Base-by-base conservation (phyloP, 1,140 invertebrate genomes). In the Heliconius hewitsoni region DNA sequence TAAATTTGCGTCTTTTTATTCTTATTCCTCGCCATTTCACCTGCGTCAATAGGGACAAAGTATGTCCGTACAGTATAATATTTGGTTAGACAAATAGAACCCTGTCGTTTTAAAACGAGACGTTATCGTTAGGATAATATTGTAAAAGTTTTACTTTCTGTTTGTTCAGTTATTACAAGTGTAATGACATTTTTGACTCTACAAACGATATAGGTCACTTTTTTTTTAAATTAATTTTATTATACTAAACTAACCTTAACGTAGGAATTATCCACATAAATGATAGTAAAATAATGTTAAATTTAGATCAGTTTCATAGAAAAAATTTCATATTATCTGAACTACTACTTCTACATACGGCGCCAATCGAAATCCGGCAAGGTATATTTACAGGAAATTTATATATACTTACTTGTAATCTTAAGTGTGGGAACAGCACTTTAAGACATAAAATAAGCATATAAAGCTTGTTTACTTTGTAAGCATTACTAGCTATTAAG, bases 41-140 rank as follows among this genome's bases (percentile, higher is more conserved):
- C 84, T 85, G 86, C 77, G 71, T 79, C 85, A 87, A 87, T 55
- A 77, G 18, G 27, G 76, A 72, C 70, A 77, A 55, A 46, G 11
- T 46, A 46, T 55, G 50, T 71, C 50, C 50, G 70, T 50, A 30
- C 42, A 18, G 34, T 52, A 50, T 52, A 55, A 52, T 55, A 23
- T 72, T 72, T 77, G 66, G 76, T 77, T 71, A 55, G 27, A 55
- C 76, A 77, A 77, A 77, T 77, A 77, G 52, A 60, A 75, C 74
- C 55, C 60, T 75, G 74, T 75, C 74, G 37, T 42, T 42, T 39
- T 66, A 23, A 42, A 13, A 34, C 18, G 52, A 60, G 55, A 74
- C 73, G 50, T 30, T 74, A 74, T 74, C 52, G 42, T 37, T 66
- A 6, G 60, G 27, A 66, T 66, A 66, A 66, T 66, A 30, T 66